Percentiles rank a stretch among this genome's conserved stretches.
These are phyloP conservation scores for Arctopsyche grandis DNA, from an alignment of 1,140 invertebrate genomes.

Conservation along the genomic window DNA sequence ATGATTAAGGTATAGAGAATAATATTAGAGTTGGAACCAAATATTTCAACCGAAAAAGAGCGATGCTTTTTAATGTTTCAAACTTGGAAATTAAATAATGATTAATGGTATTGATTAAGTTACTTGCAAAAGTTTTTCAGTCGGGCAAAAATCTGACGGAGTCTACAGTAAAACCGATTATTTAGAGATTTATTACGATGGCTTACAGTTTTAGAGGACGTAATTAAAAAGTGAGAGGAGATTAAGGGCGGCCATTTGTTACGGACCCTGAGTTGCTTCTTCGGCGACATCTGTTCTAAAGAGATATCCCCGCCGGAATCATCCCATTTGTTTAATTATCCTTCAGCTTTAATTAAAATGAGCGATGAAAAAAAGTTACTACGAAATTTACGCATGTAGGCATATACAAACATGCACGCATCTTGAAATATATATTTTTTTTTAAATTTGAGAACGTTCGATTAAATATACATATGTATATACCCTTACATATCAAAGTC, in stretches of 20 bases:
- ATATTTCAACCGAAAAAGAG: too few relatives aligned
- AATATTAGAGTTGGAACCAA: too few relatives aligned
- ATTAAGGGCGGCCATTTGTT: slow-evolving; percentile 41
- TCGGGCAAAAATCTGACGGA: background rate
- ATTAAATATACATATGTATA: too few relatives aligned
- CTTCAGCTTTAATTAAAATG: slow-evolving; percentile 10
- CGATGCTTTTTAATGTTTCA: too few relatives aligned
- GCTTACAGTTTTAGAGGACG: slow-evolving; percentile 33
- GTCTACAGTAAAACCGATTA: slow-evolving; percentile 24
- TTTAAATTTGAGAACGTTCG: too few relatives aligned
- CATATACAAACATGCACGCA: too few relatives aligned
- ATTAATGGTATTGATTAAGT: slow-evolving; percentile 3
- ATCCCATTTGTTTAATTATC: slow-evolving; percentile 29
- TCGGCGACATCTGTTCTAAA: slow-evolving; percentile 23
- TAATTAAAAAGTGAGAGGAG: slow-evolving; percentile 47
- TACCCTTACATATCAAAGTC: too few relatives aligned
- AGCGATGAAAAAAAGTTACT: background rate
- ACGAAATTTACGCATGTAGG: too few relatives aligned
- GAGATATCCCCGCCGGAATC: slow-evolving; percentile 24
- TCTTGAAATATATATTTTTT: too few relatives aligned
- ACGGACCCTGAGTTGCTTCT: background rate
- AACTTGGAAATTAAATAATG: too few relatives aligned
- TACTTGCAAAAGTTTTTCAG: background rate
- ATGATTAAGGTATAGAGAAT: too few relatives aligned
- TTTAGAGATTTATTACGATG: slow-evolving; percentile 45